phyloP scores from a whole-genome alignment of 2,888 invertebrate species.

The Pinctada fucata region DNA sequence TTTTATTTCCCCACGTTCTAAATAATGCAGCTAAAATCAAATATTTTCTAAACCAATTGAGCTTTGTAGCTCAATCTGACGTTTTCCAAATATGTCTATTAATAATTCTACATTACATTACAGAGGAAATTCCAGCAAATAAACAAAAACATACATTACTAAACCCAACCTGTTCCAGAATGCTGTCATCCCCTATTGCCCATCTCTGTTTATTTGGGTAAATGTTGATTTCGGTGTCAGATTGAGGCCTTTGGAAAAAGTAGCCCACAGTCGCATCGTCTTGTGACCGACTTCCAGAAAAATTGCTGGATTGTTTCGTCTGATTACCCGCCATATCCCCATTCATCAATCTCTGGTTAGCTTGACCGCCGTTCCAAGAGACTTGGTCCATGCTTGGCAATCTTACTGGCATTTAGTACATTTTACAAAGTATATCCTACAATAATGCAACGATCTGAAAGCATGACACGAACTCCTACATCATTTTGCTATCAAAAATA shows the following conservation, averaged over 20 bases:
- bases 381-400: slow-evolving; percentile 74
- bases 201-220: slow-evolving; percentile 80
- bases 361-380: slow-evolving; percentile 67
- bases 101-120: too few species aligned
- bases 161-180: slow-evolving; percentile 83
- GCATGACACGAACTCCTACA: slow-evolving; percentile 20
- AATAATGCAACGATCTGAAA: slow-evolving; percentile 20
- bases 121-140: too few species aligned
- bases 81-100: too few species aligned
- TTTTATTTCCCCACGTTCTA: too few species aligned
- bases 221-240: slow-evolving; percentile 85
- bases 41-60: too few species aligned
- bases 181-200: slow-evolving; percentile 92
- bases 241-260: slow-evolving; percentile 90
- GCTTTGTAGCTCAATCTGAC: too few species aligned
- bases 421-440: slow-evolving; percentile 22
- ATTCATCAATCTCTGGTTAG: slow-evolving; percentile 64
- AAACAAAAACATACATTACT: too few species aligned
- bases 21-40: too few species aligned
- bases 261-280: slow-evolving; percentile 96
- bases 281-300: slow-evolving; percentile 79
- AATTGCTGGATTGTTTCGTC: slow-evolving; percentile 52
- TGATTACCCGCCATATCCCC: slow-evolving; percentile 65
- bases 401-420: slow-evolving; percentile 68
- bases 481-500: neutral